Evolutionary conservation across 2,797 vertebrate species (phyloP), one percentile per base, ranked within the genome.

Genomic region (Sebastiscus tertius): DNA sequence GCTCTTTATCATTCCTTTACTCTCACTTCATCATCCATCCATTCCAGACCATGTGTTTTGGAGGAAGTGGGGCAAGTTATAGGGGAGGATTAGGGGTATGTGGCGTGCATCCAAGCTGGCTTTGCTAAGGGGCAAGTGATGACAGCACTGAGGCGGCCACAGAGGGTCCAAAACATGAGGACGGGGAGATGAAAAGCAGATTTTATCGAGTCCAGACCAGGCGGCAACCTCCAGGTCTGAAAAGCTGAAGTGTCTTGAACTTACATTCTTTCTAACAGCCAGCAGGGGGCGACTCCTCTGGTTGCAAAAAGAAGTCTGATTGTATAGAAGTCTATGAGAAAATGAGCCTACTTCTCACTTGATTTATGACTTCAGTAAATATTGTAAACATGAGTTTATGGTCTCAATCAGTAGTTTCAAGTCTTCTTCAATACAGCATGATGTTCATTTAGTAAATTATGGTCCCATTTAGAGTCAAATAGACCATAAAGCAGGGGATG

Each of bases 11-110:
- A 82, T 84, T 84, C 78, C 77, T 86, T 72, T 60, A 62, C 72
- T 76, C 46, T 80, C 88, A 72, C 87, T 78, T 87, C 83, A 90
- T 86, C 82, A 54, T 85, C 64, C 46, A 75, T 85, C 56, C 52
- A 55, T 64, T 88, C 72, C 59, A 68, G 58, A 52, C 83, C 77
- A 63, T 75, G 71, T 79, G 56, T 79, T 87, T 65, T 16, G 46
- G 68, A 80, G 72, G 79, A 89, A 71, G 66, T 54, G 65, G 29
- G 46, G 39, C 46, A 69, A 63, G 72, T 79, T 58, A 0, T 52
- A 10, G 46, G 58, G 56, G 54, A 65, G 68, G 74, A 81, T 77
- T 72, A 56, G 29, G 34, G 67, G 33, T 68, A 72, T 75, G 76
- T 81, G 75, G 88, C 79, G 18, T 1, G 0, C 36, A 33, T 86